Conservation (phyloP, 53 echinoderm and acorn worm species). For the Stichopus horrens region DNA sequence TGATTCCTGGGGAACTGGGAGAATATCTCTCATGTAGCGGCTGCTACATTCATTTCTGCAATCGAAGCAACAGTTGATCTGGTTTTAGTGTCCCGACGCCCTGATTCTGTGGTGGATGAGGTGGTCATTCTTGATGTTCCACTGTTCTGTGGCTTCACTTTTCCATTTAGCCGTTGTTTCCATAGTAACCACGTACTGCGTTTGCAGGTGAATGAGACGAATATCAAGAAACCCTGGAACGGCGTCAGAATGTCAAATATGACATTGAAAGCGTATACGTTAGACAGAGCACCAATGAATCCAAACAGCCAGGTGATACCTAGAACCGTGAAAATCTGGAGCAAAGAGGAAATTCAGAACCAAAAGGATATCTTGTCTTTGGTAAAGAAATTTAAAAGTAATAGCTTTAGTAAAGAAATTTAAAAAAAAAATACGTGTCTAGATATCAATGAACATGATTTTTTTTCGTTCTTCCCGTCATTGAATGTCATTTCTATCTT, state of each 20-base stretch:
- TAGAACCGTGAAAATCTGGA: slow-evolving; percentile 16
- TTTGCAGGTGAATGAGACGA: not conserved
- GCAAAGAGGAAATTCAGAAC: not conserved
- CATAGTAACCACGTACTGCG: slow-evolving; percentile 10
- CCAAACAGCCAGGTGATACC: slow-evolving; percentile 20
- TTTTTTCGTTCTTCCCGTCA: no score
- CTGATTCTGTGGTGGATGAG: not conserved
- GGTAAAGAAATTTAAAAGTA: no score
- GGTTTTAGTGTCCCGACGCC: no score
- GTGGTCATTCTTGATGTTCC: not conserved
- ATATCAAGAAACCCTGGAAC: slow-evolving; percentile 32
- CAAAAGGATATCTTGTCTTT: no score
- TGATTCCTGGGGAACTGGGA: no score
- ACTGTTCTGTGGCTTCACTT: slow-evolving; percentile 20
- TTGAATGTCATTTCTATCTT: no score
- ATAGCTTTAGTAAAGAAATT: no score
- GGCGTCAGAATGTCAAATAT: slow-evolving; percentile 24
- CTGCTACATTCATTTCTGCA: no score
- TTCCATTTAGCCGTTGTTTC: slow-evolving; percentile 14
- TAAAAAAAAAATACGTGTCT: no score
- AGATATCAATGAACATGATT: no score
- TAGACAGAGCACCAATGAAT: slow-evolving; percentile 3
- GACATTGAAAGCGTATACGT: not conserved
- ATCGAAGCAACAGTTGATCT: no score
- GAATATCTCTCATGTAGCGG: no score